phyloP scores from a whole-genome alignment of 1,140 invertebrate genomes.

The Drosophila baimaii region DNA sequence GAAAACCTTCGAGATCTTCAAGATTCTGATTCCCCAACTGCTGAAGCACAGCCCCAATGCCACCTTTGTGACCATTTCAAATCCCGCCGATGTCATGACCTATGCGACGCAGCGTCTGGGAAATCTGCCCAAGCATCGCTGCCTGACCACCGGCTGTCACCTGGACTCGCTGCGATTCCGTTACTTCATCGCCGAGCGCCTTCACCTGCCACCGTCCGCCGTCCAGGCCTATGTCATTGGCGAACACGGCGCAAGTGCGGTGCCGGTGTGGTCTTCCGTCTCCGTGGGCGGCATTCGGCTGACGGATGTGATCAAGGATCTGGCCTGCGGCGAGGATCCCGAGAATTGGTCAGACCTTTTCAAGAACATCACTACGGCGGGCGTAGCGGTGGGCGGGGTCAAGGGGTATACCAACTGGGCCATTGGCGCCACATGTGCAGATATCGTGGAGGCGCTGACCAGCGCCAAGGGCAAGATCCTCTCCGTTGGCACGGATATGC shows the following conservation, averaged over 20 bases:
- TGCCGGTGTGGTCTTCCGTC: conserved; percentile 93
- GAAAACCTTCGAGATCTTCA: conserved; percentile 93
- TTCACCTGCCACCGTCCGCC: conserved; percentile 90
- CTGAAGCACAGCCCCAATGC: conserved; percentile 93
- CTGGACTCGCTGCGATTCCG: conserved; percentile 94
- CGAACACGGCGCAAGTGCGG: conserved; percentile 91
- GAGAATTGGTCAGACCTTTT: conserved; percentile 91
- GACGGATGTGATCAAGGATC: conserved; percentile 88
- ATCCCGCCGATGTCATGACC: conserved; percentile 94
- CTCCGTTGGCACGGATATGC: conserved; percentile 90
- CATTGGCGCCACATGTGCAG: conserved; percentile 90
- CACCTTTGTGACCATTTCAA: conserved; percentile 92
- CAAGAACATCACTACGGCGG: conserved; percentile 90
- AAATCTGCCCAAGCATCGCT: conserved; percentile 91
- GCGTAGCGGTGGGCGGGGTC: conserved; percentile 91
- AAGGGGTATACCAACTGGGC: conserved; percentile 96
- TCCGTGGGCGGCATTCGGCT: conserved; percentile 81
- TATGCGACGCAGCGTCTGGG: conserved; percentile 95
- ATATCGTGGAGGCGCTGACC: conserved; percentile 88
- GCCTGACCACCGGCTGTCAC: conserved; percentile 95
- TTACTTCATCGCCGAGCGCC: conserved; percentile 90
- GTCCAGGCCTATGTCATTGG: conserved; percentile 94
- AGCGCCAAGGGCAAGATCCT: conserved; percentile 89
- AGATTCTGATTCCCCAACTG: conserved; percentile 90
- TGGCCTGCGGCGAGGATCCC: conserved; percentile 89